These are phyloP conservation scores for Dyspetes luteomarginatus DNA, from an alignment of 2,888 invertebrate genomes.

Conservation along the genomic window DNA sequence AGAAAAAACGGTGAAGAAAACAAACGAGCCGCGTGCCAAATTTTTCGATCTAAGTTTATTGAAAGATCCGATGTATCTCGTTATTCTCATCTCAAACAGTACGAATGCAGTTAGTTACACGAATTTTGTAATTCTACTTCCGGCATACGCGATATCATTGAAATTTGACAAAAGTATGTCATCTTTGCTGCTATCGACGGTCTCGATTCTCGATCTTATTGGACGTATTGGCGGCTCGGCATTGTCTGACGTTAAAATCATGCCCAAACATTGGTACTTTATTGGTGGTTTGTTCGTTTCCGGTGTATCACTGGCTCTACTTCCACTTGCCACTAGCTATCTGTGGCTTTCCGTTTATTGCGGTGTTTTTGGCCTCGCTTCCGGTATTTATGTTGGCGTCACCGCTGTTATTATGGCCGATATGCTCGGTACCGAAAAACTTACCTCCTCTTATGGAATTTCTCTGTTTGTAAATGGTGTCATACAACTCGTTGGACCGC, in stretches of 20 bases:
- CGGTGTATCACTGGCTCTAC: slow-evolving; percentile 89
- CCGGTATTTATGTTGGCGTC: slow-evolving; percentile 93
- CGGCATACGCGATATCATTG: slow-evolving; percentile 89
- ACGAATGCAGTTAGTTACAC: slow-evolving; percentile 95
- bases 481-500: slow-evolving; percentile 92
- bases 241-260: slow-evolving; percentile 89
- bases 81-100: slow-evolving; percentile 93
- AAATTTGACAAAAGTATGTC: slow-evolving; percentile 89
- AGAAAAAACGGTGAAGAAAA: slow-evolving; percentile 75
- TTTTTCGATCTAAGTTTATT: slow-evolving; percentile 90
- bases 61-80: slow-evolving; percentile 91
- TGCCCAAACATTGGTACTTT: slow-evolving; percentile 93
- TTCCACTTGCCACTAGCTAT: slow-evolving; percentile 89
- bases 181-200: slow-evolving; percentile 91
- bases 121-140: slow-evolving; percentile 92
- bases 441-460: slow-evolving; percentile 94
- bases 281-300: slow-evolving; percentile 91
- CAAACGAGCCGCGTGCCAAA: slow-evolving; percentile 84
- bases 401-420: slow-evolving; percentile 95
- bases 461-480: slow-evolving; percentile 94
- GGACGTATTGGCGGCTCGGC: slow-evolving; percentile 94
- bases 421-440: slow-evolving; percentile 92
- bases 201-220: slow-evolving; percentile 91
- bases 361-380: slow-evolving; percentile 91
- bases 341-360: slow-evolving; percentile 88